phyloP scores from a whole-genome alignment of 2,113 vertebrate species.

The Malaclemys terrapin region DNA sequence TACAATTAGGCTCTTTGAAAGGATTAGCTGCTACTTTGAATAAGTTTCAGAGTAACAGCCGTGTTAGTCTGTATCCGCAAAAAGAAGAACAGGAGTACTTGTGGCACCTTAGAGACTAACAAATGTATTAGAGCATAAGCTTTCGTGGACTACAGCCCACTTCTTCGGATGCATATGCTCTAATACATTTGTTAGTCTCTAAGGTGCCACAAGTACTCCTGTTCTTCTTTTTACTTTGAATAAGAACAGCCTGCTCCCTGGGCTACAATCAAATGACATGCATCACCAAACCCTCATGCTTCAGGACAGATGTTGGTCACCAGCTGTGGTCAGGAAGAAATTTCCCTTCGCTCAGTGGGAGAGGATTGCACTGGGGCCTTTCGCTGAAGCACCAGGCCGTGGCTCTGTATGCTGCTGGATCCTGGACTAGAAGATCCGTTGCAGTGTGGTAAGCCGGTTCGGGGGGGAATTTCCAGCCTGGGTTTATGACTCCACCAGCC shows the following conservation, averaged over 20 bases:
- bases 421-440: not conserved
- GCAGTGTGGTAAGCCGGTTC: not conserved
- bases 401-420: not conserved
- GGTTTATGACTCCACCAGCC: not conserved
- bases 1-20: not conserved
- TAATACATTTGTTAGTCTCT: no score
- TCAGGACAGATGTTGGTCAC: not conserved
- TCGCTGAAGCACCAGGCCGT: not conserved
- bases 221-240: no score
- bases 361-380: not conserved
- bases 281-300: not conserved
- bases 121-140: no score
- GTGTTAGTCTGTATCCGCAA: no score
- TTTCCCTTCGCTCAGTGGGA: not conserved
- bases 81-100: no score
- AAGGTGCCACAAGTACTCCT: no score
- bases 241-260: not conserved
- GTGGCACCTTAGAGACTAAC: no score
- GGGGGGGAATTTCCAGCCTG: not conserved
- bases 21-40: not conserved
- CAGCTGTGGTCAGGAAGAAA: not conserved
- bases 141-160: no score
- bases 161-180: no score
- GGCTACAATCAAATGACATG: not conserved
- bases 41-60: no score